Evolutionary conservation across 2,113 vertebrate species (phyloP).

Genomic region (Pantherophis guttatus): DNA sequence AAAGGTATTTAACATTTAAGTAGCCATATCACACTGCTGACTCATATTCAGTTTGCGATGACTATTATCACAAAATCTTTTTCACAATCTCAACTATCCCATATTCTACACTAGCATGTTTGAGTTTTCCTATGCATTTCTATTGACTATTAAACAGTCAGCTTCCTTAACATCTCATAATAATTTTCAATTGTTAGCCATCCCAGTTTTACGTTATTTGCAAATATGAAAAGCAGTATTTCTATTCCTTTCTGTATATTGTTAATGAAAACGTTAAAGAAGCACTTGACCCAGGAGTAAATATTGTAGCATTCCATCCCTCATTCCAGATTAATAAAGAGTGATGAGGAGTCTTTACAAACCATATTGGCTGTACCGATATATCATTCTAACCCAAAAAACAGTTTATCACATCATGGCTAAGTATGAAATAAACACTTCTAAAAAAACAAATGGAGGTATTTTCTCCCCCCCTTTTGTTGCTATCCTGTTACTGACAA

Average conservation of each 20-base stretch:
- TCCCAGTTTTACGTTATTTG: neutral
- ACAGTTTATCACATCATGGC: neutral
- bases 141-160: neutral
- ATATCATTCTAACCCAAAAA: neutral
- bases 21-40: neutral
- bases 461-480: neutral
- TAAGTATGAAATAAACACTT: neutral
- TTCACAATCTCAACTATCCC: neutral
- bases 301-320: neutral
- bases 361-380: neutral
- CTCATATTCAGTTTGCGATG: neutral
- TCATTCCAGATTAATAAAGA: neutral
- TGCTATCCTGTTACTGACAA: neutral
- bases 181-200: neutral
- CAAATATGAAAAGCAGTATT: neutral
- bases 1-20: neutral
- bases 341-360: neutral
- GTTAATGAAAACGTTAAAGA: neutral
- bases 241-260: neutral
- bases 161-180: neutral
- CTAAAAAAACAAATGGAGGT: neutral
- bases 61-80: neutral
- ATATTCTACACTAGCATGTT: neutral
- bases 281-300: neutral
- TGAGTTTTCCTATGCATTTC: neutral